A percentile compares a stretch with the other conserved stretches of the same genome.
These are phyloP conservation scores for Heliconius hortense DNA, from an alignment of 2,888 invertebrate genomes.

Conservation along the genomic window DNA sequence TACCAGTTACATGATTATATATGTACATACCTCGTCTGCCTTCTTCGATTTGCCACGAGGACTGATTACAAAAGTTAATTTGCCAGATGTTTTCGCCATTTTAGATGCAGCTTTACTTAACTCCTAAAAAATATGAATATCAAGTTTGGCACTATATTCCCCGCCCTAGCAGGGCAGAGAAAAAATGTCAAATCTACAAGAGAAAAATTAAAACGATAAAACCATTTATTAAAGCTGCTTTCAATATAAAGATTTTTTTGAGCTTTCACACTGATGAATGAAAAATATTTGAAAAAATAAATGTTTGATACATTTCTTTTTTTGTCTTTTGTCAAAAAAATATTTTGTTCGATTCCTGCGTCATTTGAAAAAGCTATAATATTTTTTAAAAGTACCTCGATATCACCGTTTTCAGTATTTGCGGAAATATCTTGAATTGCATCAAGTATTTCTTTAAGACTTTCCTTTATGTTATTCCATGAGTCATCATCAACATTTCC, in stretches of 20 bases:
- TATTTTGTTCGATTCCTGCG: too few species aligned
- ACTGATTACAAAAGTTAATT: conserved; percentile 41
- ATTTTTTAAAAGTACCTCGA: conserved; percentile 36
- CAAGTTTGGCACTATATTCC: background rate
- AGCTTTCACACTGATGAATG: too few species aligned
- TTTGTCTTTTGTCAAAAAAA: background rate
- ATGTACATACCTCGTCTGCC: conserved; percentile 38
- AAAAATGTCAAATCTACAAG: too few species aligned
- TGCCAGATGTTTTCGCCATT: conserved; percentile 44
- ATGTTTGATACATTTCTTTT: background rate
- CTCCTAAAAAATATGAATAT: conserved; percentile 43
- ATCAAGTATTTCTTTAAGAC: conserved; percentile 48
- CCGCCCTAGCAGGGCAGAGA: background rate
- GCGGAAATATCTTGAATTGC: conserved; percentile 47
- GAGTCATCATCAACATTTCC: conserved; percentile 43
- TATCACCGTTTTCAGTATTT: conserved; percentile 37
- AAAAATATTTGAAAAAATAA: background rate
- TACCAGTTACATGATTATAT: background rate
- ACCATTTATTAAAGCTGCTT: too few species aligned
- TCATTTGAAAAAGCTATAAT: too few species aligned
- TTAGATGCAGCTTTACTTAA: conserved; percentile 43
- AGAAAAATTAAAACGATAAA: too few species aligned
- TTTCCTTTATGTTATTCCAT: conserved; percentile 47
- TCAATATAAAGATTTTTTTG: too few species aligned
- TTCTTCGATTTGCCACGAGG: conserved; percentile 36